These are phyloP conservation scores for Adela reaumurella DNA, from an alignment of 2,888 invertebrate genomes.

Conservation along the genomic window DNA sequence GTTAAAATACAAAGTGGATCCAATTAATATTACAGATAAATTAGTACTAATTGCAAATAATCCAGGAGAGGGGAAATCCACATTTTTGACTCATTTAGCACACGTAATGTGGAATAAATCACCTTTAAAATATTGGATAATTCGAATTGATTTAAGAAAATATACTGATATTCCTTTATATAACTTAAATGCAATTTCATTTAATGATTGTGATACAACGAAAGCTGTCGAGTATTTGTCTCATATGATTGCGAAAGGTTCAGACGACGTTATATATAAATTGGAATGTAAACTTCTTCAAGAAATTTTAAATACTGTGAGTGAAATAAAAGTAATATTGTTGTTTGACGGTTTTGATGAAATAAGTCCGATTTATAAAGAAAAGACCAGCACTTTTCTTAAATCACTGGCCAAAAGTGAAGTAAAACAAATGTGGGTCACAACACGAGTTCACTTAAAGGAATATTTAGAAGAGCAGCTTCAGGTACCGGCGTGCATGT, in stretches of 20 bases:
- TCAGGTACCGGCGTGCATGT: background rate
- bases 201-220: background rate
- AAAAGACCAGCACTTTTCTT: background rate
- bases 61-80: background rate
- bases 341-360: background rate
- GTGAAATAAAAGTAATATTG: background rate
- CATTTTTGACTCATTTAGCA: background rate
- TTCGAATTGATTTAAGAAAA: background rate
- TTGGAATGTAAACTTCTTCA: background rate
- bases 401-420: background rate
- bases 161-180: background rate
- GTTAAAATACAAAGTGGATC: no score
- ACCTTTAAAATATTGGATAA: background rate
- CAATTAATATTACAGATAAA: no score
- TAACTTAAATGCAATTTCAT: background rate
- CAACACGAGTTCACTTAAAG: background rate
- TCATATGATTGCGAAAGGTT: background rate
- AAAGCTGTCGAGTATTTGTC: background rate
- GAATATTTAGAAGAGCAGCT: background rate
- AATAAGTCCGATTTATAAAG: background rate
- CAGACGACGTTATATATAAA: background rate
- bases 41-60: background rate
- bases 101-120: background rate
- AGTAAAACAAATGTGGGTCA: background rate
- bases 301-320: background rate